These are phyloP conservation scores for Xanthorhoe spadicearia DNA, from an alignment of 2,888 invertebrate genomes.

Conservation along the genomic window DNA sequence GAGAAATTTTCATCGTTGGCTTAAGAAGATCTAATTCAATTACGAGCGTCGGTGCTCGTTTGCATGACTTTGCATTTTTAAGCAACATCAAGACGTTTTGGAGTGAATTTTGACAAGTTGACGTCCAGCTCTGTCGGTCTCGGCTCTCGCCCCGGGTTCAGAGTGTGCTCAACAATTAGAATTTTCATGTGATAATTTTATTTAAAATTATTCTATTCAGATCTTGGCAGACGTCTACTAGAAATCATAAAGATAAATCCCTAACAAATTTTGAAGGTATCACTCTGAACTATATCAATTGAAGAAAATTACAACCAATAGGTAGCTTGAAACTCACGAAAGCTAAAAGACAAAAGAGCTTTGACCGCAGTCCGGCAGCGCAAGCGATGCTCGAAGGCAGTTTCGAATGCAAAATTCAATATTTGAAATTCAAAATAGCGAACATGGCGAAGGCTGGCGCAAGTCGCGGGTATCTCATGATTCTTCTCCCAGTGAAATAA, in stretches of 20 bases:
- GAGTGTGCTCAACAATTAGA: conserved; percentile 40
- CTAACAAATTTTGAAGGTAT: background rate
- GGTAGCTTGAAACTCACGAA: too few relatives aligned
- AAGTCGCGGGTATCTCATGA: conserved; percentile 68
- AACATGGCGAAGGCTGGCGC: conserved; percentile 57
- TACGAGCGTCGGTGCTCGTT: conserved; percentile 76
- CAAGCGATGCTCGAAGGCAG: conserved; percentile 65
- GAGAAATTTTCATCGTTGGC: conserved; percentile 70
- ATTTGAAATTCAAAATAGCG: conserved; percentile 82
- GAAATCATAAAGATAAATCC: background rate
- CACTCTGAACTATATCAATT: conserved; percentile 4
- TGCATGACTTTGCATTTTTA: conserved; percentile 84
- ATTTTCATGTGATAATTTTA: background rate
- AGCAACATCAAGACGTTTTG: conserved; percentile 68
- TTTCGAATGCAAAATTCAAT: conserved; percentile 79
- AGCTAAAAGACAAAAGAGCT: conserved; percentile 56
- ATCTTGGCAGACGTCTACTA: background rate
- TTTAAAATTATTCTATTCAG: background rate
- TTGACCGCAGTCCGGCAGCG: conserved; percentile 59
- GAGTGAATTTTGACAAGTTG: conserved; percentile 72
- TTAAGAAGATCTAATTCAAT: conserved; percentile 78
- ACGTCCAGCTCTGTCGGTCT: conserved; percentile 54
- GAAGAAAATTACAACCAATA: conserved; percentile 21
- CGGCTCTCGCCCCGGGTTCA: conserved; percentile 38
- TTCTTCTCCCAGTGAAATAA: conserved; percentile 70